Percentiles rank a stretch among this genome's conserved stretches.
These are phyloP conservation scores for Nezara viridula DNA, from an alignment of 2,888 invertebrate species.

Conservation along the genomic window DNA sequence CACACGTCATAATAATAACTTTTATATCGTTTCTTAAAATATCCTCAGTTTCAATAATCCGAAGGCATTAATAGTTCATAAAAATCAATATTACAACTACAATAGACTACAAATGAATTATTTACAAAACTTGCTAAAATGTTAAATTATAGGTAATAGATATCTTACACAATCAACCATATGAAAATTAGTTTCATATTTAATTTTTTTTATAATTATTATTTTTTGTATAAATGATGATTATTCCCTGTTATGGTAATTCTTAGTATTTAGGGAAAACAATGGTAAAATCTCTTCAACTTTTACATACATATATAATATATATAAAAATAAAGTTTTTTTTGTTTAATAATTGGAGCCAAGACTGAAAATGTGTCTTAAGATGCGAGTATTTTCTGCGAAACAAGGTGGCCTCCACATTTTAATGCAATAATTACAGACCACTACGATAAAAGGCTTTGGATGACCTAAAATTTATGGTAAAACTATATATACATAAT, in stretches of 20 bases:
- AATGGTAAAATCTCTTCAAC: constrained; percentile 56
- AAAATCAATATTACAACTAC: constrained; percentile 59
- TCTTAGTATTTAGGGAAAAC: constrained; percentile 57
- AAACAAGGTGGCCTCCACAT: constrained; percentile 54
- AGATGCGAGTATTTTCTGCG: constrained; percentile 59
- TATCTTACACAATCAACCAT: constrained; percentile 58
- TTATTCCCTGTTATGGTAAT: constrained; percentile 59
- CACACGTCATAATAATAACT: constrained; percentile 50
- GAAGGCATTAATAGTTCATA: constrained; percentile 59
- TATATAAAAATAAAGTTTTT: constrained; percentile 59
- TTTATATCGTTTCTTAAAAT: constrained; percentile 54
- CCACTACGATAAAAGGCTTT: constrained; percentile 45
- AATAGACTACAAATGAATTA: constrained; percentile 59
- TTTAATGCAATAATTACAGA: constrained; percentile 47
- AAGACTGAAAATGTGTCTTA: constrained; percentile 58
- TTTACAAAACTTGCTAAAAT: constrained; percentile 58
- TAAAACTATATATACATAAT: constrained; percentile 50
- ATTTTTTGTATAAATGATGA: constrained; percentile 53
- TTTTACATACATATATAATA: constrained; percentile 51
- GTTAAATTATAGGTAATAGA: constrained; percentile 59
- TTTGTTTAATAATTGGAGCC: constrained; percentile 58
- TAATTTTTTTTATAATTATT: constrained; percentile 50
- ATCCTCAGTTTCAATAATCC: constrained; percentile 54
- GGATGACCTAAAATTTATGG: constrained; percentile 49
- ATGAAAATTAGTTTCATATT: constrained; percentile 56